phyloP scores from a whole-genome alignment of 2,113 vertebrate species.

The Perca flavescens region DNA sequence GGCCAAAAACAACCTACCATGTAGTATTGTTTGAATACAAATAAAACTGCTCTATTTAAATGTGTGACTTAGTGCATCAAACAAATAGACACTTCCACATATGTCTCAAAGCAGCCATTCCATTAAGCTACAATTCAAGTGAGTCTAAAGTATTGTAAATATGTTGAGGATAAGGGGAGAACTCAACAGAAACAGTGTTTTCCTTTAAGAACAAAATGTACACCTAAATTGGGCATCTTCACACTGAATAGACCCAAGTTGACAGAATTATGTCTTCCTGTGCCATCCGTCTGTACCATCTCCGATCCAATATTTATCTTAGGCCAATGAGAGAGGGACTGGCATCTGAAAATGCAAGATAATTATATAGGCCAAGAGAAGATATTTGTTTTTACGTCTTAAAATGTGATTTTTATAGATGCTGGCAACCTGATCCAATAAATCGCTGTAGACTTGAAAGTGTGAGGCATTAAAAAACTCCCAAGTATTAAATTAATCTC shows the following conservation, averaged over 20 bases:
- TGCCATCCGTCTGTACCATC: constrained; percentile 77
- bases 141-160: constrained; percentile 4
- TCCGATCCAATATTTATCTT: constrained; percentile 78
- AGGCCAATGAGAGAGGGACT: constrained; percentile 73
- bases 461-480: constrained; percentile 81
- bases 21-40: background rate
- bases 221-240: constrained; percentile 72
- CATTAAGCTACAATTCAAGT: background rate
- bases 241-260: constrained; percentile 74
- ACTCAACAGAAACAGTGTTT: constrained; percentile 46
- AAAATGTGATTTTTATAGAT: constrained; percentile 84
- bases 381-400: constrained; percentile 81
- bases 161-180: constrained; percentile 34
- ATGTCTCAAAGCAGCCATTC: background rate
- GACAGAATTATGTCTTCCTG: constrained; percentile 79
- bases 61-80: background rate
- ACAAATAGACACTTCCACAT: background rate
- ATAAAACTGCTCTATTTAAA: background rate
- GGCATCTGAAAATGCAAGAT: constrained; percentile 84
- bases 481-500: constrained; percentile 86
- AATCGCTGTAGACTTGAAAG: constrained; percentile 82
- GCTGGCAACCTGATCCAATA: constrained; percentile 84
- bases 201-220: constrained; percentile 68
- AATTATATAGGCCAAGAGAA: constrained; percentile 84
- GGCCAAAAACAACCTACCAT: background rate